phyloP scores from a whole-genome alignment of 2,888 invertebrate genomes.

The Branchipolynoe longqiensis region DNA sequence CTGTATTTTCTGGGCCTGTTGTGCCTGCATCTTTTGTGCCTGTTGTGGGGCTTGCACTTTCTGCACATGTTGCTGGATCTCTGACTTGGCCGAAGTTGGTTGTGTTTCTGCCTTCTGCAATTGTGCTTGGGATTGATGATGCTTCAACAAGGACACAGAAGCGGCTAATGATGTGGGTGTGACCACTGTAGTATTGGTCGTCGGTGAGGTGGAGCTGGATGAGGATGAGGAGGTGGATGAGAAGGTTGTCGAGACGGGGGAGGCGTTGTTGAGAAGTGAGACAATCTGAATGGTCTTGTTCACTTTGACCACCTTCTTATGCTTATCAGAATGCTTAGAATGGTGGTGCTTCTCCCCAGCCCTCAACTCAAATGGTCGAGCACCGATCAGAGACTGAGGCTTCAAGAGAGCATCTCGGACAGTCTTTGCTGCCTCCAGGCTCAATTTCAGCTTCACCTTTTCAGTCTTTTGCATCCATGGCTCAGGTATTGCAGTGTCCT shows the following conservation, averaged over 20 bases:
- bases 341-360: slow-evolving; percentile 5
- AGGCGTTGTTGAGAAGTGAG: slow-evolving; percentile 16
- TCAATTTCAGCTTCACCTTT: neutral
- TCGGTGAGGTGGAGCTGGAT: neutral
- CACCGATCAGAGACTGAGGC: too few relatives aligned
- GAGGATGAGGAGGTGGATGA: neutral
- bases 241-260: neutral
- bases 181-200: neutral
- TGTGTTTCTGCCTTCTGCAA: neutral
- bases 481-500: neutral
- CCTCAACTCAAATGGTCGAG: neutral
- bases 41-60: neutral
- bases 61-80: slow-evolving; percentile 1
- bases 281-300: slow-evolving; percentile 36
- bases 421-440: neutral
- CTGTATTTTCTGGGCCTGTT: neutral
- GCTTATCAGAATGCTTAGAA: neutral
- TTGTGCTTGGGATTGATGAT: neutral
- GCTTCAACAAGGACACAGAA: neutral
- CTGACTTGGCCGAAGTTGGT: neutral
- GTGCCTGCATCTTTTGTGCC: neutral
- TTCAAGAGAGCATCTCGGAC: neutral
- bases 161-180: neutral
- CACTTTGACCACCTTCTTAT: slow-evolving; percentile 29
- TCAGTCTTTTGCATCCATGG: neutral